Percentiles rank a stretch among this genome's conserved stretches.
Conservation (phyloP, 2,888 invertebrate species). For the Lepidochitona cinerea region DNA sequence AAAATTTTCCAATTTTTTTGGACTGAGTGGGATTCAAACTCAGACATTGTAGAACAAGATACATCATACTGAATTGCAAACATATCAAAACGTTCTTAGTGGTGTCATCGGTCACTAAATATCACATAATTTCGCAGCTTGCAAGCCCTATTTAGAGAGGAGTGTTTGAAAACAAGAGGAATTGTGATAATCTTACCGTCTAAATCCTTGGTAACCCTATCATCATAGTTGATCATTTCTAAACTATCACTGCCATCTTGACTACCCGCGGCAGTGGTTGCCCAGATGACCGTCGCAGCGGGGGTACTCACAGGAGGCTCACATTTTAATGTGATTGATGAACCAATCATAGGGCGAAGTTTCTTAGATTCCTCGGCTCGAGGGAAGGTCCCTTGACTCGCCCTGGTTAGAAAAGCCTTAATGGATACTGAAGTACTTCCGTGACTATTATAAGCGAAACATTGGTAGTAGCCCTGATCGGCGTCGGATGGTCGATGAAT, state of each 20-base stretch:
- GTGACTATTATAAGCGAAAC: conserved; percentile 93
- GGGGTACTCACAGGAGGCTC: conserved; percentile 32
- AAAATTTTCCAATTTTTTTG: too few relatives aligned
- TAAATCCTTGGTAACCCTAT: not conserved
- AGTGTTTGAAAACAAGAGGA: too few relatives aligned
- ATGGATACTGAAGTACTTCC: conserved; percentile 91
- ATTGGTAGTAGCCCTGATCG: conserved; percentile 94
- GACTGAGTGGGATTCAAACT: too few relatives aligned
- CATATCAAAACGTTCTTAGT: too few relatives aligned
- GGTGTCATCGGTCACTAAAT: too few relatives aligned
- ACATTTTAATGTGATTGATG: conserved; percentile 28
- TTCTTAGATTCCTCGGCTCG: not conserved
- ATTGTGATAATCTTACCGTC: too few relatives aligned
- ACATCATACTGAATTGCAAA: too few relatives aligned
- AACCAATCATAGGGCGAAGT: conserved; percentile 15
- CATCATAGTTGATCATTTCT: not conserved
- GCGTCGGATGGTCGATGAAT: conserved; percentile 72
- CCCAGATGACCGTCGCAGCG: not conserved
- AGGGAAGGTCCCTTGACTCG: conserved; percentile 67
- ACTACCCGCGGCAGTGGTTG: not conserved
- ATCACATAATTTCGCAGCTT: too few relatives aligned
- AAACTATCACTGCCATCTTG: not conserved
- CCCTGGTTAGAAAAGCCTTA: conserved; percentile 93
- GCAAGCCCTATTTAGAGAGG: too few relatives aligned
- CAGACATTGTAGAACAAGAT: too few relatives aligned